Evolutionary conservation across 1,140 invertebrate species (phyloP), one percentile per base, ranked within the genome.

Genomic region (Psix sp.): DNA sequence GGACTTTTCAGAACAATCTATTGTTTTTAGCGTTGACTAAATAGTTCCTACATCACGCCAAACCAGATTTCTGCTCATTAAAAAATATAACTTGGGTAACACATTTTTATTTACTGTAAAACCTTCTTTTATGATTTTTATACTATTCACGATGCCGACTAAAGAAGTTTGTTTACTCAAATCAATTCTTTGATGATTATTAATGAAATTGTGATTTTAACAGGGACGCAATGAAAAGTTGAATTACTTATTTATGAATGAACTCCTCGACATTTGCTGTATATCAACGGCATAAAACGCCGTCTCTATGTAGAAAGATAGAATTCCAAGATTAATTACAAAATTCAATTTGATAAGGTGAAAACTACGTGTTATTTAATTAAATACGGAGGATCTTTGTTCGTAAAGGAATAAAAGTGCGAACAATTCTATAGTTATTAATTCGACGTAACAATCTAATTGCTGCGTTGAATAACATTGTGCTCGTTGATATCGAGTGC

Each of bases 51-150:
- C 48, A 46, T 51, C 14, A 31, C 48, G 48, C 40, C 33, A 57
- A 46, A 70, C 66, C 56, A 54, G 35, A 70, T 70, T 70, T 54
- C 66, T 39, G 40, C 54, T 70, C 66, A 70, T 68, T 59, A 67
- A 68, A 68, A 51, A 66, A 67, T 3, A 29, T 29, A 52, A n/a
- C n/a, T n/a, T n/a, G n/a, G n/a, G n/a, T n/a, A n/a, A n/a, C n/a
- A n/a, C n/a, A n/a, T n/a, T n/a, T n/a, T n/a, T n/a, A n/a, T n/a
- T n/a, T n/a, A n/a, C n/a, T n/a, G n/a, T n/a, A n/a, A n/a, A n/a
- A n/a, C n/a, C n/a, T n/a, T n/a, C n/a, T n/a, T n/a, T n/a, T n/a
- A n/a, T n/a, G n/a, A n/a, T n/a, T n/a, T n/a, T n/a, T n/a, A n/a
- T n/a, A n/a, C n/a, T n/a, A n/a, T n/a, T n/a, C n/a, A n/a, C n/a